Conservation (phyloP, 2,113 vertebrate species). For the Nesospiza acunhae region DNA sequence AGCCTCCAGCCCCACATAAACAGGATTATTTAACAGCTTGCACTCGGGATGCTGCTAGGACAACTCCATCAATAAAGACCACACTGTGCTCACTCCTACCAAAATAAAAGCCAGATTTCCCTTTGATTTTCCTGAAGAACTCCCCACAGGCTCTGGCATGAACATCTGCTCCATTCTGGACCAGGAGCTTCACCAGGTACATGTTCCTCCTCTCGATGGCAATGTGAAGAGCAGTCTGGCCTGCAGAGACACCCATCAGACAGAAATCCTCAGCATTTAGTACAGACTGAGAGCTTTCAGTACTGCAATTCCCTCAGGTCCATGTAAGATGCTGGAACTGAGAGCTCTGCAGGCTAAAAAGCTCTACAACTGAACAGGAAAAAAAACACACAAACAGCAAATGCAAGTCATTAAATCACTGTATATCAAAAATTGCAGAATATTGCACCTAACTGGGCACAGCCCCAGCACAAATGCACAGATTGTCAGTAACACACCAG, state of each 20-base stretch:
- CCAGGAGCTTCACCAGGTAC: slow-evolving; percentile 82
- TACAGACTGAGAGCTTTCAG: background rate
- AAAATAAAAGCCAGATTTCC: slow-evolving; percentile 89
- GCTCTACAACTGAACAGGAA: background rate
- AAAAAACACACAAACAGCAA: background rate
- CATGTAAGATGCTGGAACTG: background rate
- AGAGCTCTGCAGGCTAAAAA: background rate
- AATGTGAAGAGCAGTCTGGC: slow-evolving; percentile 94
- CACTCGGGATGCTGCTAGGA: background rate
- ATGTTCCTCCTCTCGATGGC: slow-evolving; percentile 93
- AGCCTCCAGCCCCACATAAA: background rate
- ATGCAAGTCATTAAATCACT: background rate
- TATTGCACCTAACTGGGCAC: background rate
- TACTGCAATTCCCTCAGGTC: background rate
- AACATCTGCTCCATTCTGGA: slow-evolving; percentile 89
- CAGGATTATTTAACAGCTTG: slow-evolving; percentile 19
- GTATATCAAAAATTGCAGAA: background rate
- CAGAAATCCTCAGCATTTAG: background rate
- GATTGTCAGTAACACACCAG: background rate
- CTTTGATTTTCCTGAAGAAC: slow-evolving; percentile 90
- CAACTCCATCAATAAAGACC: background rate
- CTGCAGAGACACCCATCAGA: slow-evolving; percentile 63
- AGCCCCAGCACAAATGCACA: background rate
- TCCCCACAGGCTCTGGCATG: slow-evolving; percentile 88
- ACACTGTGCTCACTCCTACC: slow-evolving; percentile 76